Base-by-base conservation (phyloP, 2,113 vertebrate species). In the Morone saxatilis region DNA sequence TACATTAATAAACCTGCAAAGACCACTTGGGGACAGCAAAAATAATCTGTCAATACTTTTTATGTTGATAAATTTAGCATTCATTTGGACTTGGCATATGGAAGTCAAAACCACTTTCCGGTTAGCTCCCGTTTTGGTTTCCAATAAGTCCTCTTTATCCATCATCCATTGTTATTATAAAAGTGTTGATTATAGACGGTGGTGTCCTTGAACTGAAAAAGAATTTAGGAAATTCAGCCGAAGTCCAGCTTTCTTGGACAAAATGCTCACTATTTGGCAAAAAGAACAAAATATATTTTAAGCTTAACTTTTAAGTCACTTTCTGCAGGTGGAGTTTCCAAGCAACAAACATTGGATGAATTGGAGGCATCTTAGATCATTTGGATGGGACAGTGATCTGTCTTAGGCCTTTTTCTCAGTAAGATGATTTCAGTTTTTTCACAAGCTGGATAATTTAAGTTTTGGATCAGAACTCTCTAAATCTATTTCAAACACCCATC, bases 401-500 rank as follows among this genome's bases (percentile, higher is more conserved):
- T 43, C 31, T 72, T 7, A 2, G 1, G 10, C 36, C 19, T 40
- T 65, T 73, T 12, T 12, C 4, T 78, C 53, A 51, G 6, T 50
- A 13, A 61, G 38, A 43, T 31, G 56, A 31, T 48, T 25, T 22
- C 48, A 36, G 65, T 62, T 14, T 63, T 40, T 20, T 0, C 51
- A 65, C 38, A 48, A 68, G 20, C 48, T 70, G 63, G 68, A 78
- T 83, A 43, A 76, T 83, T 87, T 63, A 57, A 67, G 68, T 87
- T 88, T 85, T 83, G 80, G 40, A 87, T 60, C 72, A 72, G 56
- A 88, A 86, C 76, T 66, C 72, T 61, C 54, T 47, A 78, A 83
- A 91, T 87, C 83, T 78, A 62, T 85, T 84, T 87, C 80, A 56
- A 78, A 81, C 76, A 79, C 36, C 66, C 76, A 47, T 77, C 74